Base-by-base conservation (phyloP, 2,888 invertebrate genomes). In the Hirtodrosophila confusa region DNA sequence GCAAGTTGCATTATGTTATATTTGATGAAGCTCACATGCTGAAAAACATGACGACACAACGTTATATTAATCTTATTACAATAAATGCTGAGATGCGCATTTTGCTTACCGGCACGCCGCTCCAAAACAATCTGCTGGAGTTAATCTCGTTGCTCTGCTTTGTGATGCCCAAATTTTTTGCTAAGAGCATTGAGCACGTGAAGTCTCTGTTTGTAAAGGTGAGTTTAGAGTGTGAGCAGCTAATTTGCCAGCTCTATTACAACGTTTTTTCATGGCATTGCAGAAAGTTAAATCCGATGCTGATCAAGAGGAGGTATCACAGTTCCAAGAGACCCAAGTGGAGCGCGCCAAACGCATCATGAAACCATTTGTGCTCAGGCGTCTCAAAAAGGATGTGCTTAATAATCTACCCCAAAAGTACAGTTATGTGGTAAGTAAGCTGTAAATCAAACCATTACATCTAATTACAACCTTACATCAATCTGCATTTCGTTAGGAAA, bases 11-110 rank as follows among this genome's bases (percentile, higher is more conserved):
- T 90, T 99, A 98, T 90, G 97, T 98, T 0, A 93, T 99, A 23
- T 98, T 98, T 90, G 99, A 99, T 90, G 99, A 99, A 90, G 98
- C 98, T 0, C 99, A 99, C 90, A 98, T 99, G 98, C 92, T 99
- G 35, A 99, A 99, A 91, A 99, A 99, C 90, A 99, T 99, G 98
- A 94, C 96, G 55, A 97, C 98, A 0, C 95, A 95, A 85, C 93
- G 99, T 79, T 99, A 97, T 88, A 95, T 97, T 83, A 96, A 97
- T 90, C 93, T 99, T 55, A 95, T 97, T 86, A 95, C 95, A 86
- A 96, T 98, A 54, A 96, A 95, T 95, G 97, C 98, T 0, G 94
- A 95, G 84, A 95, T 96, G 90, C 94, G 98, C 33, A 94, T 99
- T 35, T 93, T 99, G 9, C 92, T 99, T 23, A 99, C 99, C 0